Evolutionary conservation across 2,113 vertebrate genomes (phyloP), one percentile per base, ranked within the genome.

Genomic region (Scartelaos histophorus): DNA sequence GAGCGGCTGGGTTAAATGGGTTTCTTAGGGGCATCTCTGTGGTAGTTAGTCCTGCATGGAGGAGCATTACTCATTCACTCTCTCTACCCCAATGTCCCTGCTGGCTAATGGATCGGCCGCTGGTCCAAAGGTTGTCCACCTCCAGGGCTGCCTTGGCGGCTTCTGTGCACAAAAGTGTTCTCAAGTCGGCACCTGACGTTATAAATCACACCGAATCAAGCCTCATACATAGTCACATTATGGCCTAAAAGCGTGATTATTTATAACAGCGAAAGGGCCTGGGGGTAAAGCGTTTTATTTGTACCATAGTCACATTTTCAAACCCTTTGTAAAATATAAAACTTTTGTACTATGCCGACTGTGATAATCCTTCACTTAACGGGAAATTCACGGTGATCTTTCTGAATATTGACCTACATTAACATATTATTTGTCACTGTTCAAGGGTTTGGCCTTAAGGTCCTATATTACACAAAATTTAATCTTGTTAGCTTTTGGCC

Each of bases 11-110:
- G 85, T 79, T 88, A 80, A 88, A 87, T 72, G 76, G 74, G 73
- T 82, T 82, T 83, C 86, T 87, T 86, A 69, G 81, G 79, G 73
- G 79, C 69, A 82, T 75, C 75, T 80, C 72, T 65, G 12, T 77
- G 83, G 78, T 77, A 82, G 81, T 80, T 79, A 78, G 75, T 81
- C 66, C 54, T 58, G 79, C 76, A 72, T 70, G 62, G 67, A 70
- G 64, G 75, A 81, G 77, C 80, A 86, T 89, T 84, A 89, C 80
- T 87, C 85, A 87, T 82, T 78, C 68, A 82, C 34, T 77, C 74
- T 54, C 81, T 74, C 77, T 54, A 69, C 65, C 68, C 69, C 68
- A 82, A 75, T 81, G 70, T 35, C 71, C 74, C 71, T 67, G 75
- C 81, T 84, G 78, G 75, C 74, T 81, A 85, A 84, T 84, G 79